phyloP scores from a whole-genome alignment of 2,113 vertebrate species.

The Peromyscus maniculatus region DNA sequence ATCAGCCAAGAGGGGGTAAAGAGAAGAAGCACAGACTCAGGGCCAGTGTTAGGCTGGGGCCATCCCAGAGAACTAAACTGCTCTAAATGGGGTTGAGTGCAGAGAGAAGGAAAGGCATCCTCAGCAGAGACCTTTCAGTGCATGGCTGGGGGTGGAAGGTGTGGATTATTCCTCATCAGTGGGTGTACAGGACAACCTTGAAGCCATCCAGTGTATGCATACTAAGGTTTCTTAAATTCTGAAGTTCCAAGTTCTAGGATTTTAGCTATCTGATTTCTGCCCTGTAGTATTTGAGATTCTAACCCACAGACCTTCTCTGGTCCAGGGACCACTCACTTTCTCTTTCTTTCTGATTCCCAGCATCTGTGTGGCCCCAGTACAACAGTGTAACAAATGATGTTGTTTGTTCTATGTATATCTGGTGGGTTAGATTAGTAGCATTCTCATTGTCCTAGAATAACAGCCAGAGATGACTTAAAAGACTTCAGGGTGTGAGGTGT shows the following conservation, averaged over 20 bases:
- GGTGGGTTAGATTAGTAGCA: too few species aligned
- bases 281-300: background rate
- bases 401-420: background rate
- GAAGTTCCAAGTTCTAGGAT: background rate
- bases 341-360: background rate
- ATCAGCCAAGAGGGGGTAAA: background rate
- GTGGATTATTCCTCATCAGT: background rate
- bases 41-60: background rate
- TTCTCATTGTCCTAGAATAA: background rate
- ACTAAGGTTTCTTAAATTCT: background rate
- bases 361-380: background rate
- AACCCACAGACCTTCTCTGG: background rate
- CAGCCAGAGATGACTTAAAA: background rate
- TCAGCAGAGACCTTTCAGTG: background rate
- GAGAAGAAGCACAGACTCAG: background rate
- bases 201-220: background rate
- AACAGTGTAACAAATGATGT: too few species aligned
- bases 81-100: background rate
- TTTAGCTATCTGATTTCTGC: background rate
- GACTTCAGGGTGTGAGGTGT: background rate
- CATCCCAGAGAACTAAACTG: background rate
- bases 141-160: background rate
- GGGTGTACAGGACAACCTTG: background rate
- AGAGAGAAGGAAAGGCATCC: background rate
- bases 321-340: rapidly evolving